Conservation (phyloP, 2,888 invertebrate species). For the Tachina grossa region DNA sequence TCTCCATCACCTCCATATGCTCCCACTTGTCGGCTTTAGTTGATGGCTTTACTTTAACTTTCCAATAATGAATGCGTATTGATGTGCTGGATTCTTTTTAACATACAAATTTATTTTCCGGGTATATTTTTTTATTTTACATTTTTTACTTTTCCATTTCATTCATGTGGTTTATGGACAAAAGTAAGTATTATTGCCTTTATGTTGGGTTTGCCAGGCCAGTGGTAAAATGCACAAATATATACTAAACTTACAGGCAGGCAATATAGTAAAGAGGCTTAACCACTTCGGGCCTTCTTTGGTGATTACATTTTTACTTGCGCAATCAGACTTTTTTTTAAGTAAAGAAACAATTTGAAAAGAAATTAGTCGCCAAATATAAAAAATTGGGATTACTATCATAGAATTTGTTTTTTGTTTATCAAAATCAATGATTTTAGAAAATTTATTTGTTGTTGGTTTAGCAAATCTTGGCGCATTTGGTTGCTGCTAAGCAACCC, state of each 20-base stretch:
- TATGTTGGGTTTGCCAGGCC: conserved; percentile 4
- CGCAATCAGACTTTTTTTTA: no score
- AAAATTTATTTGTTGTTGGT: no score
- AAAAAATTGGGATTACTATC: no score
- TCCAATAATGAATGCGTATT: conserved; percentile 26
- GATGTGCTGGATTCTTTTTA: conserved; percentile 14
- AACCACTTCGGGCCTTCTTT: not conserved
- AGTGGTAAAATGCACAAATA: not conserved
- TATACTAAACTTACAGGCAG: no score
- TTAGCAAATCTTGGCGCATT: no score
- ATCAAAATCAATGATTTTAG: no score
- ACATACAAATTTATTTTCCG: conserved; percentile 12
- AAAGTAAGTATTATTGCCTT: conserved; percentile 17
- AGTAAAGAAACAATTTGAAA: no score
- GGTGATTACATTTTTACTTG: no score
- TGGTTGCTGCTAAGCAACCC: no score
- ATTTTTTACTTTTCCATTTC: not conserved
- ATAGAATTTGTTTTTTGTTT: no score
- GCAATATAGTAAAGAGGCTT: not conserved
- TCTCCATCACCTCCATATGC: not conserved
- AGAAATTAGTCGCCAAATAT: no score
- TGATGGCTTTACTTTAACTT: not conserved
- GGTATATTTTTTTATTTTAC: not conserved
- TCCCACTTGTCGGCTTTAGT: not conserved
- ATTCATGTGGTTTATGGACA: not conserved